These are phyloP conservation scores for Corydoras maculifer DNA, from an alignment of 2,113 vertebrate species.

Conservation along the genomic window DNA sequence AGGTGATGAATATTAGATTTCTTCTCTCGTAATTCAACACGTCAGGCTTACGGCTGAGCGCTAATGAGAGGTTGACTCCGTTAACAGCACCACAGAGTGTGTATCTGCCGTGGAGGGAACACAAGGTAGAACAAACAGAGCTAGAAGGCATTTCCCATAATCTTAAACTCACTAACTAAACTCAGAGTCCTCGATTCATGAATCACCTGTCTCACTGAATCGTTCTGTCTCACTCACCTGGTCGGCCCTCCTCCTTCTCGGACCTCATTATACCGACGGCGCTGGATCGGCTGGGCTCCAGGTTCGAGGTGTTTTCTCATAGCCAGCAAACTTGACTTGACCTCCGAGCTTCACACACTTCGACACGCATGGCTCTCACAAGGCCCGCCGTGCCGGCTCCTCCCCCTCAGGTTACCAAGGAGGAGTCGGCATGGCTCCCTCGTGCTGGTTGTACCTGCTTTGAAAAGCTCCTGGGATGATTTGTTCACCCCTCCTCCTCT, in stretches of 20 bases:
- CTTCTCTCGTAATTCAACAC: no score
- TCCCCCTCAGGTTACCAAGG: conserved; percentile 59
- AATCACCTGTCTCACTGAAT: no score
- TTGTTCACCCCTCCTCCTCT: not conserved
- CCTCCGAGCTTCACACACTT: conserved; percentile 13
- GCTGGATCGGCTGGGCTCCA: conserved; percentile 57
- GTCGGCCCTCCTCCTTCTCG: conserved; percentile 61
- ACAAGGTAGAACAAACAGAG: no score
- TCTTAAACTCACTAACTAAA: not conserved
- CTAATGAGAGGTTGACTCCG: no score
- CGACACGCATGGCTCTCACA: conserved; percentile 5
- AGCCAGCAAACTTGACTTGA: conserved; percentile 44
- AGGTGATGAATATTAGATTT: no score
- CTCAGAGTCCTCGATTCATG: no score
- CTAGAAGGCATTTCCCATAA: not conserved
- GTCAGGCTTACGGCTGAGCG: no score
- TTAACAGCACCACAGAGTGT: no score
- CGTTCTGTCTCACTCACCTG: conserved; percentile 53
- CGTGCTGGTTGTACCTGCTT: conserved; percentile 40
- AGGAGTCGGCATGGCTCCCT: conserved; percentile 33
- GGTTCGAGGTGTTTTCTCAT: conserved; percentile 61
- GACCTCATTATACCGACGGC: conserved; percentile 60
- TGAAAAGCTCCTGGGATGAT: conserved; percentile 37
- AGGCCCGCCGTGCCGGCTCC: conserved; percentile 42
- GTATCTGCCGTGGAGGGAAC: no score